These are phyloP conservation scores for Remorina albescens DNA, from an alignment of 2,797 vertebrate species.

Conservation along the genomic window DNA sequence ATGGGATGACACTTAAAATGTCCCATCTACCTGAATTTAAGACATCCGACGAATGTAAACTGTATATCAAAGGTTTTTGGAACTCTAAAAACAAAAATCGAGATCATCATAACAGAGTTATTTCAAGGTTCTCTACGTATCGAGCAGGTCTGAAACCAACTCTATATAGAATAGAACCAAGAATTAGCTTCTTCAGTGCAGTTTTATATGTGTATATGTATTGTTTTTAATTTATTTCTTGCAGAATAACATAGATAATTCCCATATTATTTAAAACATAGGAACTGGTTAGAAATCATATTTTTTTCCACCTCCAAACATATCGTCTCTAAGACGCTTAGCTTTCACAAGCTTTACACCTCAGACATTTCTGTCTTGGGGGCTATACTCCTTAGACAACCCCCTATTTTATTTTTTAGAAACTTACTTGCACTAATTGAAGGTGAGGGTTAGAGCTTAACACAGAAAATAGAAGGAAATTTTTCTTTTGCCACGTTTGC, in stretches of 20 bases:
- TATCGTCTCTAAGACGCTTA: too few species aligned
- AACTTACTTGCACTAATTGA: neutral
- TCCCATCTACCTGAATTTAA: conserved; percentile 1
- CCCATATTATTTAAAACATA: neutral
- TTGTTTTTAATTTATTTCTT: neutral
- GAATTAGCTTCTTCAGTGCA: too few species aligned
- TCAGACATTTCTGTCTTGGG: neutral
- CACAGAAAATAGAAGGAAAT: neutral
- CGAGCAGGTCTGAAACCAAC: too few species aligned
- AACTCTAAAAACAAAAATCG: neutral
- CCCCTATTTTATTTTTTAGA: too few species aligned
- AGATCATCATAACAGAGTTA: too few species aligned
- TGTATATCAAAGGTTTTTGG: neutral
- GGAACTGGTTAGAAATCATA: neutral
- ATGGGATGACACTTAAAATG: conserved; percentile 33
- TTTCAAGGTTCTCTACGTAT: too few species aligned
- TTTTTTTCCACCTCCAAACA: too few species aligned
- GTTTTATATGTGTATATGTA: too few species aligned
- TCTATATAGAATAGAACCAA: too few species aligned
- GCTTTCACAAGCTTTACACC: neutral
- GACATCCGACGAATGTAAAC: neutral
- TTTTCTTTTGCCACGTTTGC: neutral
- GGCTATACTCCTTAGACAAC: neutral
- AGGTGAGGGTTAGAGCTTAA: neutral
- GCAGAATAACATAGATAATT: neutral